Conservation (phyloP, 1,140 invertebrate species). For the Philopotamus ludificatus region DNA sequence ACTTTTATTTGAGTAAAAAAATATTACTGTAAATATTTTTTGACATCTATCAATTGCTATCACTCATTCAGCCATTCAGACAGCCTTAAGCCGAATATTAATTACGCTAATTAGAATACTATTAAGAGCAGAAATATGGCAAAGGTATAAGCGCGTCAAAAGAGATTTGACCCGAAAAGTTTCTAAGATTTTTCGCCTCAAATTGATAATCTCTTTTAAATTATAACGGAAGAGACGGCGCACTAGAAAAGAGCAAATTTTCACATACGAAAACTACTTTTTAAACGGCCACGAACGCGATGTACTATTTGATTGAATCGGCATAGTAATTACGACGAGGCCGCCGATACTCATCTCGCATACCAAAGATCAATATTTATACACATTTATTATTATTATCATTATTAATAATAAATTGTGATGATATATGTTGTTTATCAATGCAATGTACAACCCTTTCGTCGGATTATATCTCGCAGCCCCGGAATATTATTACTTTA, state of each 20-base stretch:
- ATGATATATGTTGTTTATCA: too few relatives aligned
- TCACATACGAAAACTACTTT: neutral
- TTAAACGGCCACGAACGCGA: neutral
- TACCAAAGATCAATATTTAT: neutral
- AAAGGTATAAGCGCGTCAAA: too few relatives aligned
- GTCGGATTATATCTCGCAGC: neutral
- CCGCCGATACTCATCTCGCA: neutral
- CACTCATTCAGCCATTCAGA: too few relatives aligned
- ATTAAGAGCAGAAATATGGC: too few relatives aligned
- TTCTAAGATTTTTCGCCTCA: neutral
- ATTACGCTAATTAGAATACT: neutral
- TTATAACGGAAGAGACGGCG: neutral
- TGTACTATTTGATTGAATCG: neutral
- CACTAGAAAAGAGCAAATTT: neutral
- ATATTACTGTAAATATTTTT: too few relatives aligned
- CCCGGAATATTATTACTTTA: slow-evolving; percentile 2
- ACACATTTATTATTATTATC: neutral
- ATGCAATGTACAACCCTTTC: slow-evolving; percentile 5
- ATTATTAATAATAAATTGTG: neutral
- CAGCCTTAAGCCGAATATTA: neutral
- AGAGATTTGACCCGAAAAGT: neutral
- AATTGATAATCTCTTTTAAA: neutral
- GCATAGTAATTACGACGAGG: neutral
- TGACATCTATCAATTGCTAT: too few relatives aligned
- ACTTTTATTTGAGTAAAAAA: too few relatives aligned